phyloP scores from a whole-genome alignment of 2,888 invertebrate species.

The Microplitis deprimator region DNA sequence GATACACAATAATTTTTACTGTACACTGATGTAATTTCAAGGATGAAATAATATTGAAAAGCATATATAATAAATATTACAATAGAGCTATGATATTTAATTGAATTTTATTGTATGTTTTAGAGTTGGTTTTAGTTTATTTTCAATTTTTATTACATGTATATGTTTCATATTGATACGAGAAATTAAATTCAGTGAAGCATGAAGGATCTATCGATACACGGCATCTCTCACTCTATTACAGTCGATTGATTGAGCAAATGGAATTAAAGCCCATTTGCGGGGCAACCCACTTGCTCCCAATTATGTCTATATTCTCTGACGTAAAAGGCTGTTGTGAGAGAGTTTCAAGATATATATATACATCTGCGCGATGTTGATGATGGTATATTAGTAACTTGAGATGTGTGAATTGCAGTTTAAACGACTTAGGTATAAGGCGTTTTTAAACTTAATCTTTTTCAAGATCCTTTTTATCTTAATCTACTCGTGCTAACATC shows the following conservation, averaged over 20 bases:
- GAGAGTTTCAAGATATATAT: not conserved
- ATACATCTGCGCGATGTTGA: not conserved
- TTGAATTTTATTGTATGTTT: not conserved
- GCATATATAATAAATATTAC: too few relatives aligned
- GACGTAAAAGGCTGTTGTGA: conserved; percentile 49
- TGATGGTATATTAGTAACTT: not conserved
- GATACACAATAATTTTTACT: too few relatives aligned
- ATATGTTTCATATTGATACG: not conserved
- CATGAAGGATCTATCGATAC: conserved; percentile 28
- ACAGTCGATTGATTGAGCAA: conserved; percentile 57
- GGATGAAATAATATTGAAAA: too few relatives aligned
- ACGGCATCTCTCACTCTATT: conserved; percentile 31
- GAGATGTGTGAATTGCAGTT: not conserved
- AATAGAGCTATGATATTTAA: too few relatives aligned
- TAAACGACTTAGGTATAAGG: not conserved
- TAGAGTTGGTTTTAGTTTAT: not conserved
- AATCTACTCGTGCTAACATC: too few relatives aligned
- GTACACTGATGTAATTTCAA: too few relatives aligned
- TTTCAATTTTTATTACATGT: not conserved
- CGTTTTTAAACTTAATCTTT: not conserved
- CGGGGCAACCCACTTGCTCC: conserved; percentile 55
- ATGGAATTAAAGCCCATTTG: conserved; percentile 59
- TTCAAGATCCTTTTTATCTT: not conserved
- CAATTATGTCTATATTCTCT: conserved; percentile 54
- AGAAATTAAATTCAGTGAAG: conserved; percentile 6